Conservation (phyloP, 2,888 invertebrate species). For the Pemphredon lugubris region DNA sequence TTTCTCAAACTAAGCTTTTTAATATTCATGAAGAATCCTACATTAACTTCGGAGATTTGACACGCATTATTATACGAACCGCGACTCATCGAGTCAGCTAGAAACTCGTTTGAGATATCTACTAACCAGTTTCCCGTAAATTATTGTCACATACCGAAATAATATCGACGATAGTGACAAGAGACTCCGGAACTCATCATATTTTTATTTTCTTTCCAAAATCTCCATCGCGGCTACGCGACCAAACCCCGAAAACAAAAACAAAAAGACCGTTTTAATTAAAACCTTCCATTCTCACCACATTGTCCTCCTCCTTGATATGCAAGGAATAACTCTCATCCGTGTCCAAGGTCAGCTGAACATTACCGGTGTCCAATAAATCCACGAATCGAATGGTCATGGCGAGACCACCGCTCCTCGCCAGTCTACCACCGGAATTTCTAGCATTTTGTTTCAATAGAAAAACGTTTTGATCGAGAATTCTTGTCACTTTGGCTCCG, state of each 20-base stretch:
- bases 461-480: constrained; percentile 66
- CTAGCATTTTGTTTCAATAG: constrained; percentile 58
- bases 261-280: no score
- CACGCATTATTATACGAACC: not conserved
- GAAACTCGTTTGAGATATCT: not conserved
- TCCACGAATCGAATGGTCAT: constrained; percentile 64
- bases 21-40: not conserved
- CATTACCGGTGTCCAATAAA: constrained; percentile 27
- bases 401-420: constrained; percentile 52
- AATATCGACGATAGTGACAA: not conserved
- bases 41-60: not conserved
- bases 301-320: constrained; percentile 32
- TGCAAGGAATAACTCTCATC: constrained; percentile 84
- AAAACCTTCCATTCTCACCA: no score
- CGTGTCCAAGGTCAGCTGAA: constrained; percentile 82
- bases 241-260: not conserved
- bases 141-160: no score
- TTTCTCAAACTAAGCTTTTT: no score
- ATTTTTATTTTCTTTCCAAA: not conserved
- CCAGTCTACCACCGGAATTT: not conserved
- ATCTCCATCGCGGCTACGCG: not conserved
- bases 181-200: not conserved
- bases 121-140: not conserved
- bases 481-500: no score
- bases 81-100: not conserved